Evolutionary conservation across 37 sponge, comb jelly and placozoan species (phyloP).

Genomic region (Diacarnus erythraeanus): DNA sequence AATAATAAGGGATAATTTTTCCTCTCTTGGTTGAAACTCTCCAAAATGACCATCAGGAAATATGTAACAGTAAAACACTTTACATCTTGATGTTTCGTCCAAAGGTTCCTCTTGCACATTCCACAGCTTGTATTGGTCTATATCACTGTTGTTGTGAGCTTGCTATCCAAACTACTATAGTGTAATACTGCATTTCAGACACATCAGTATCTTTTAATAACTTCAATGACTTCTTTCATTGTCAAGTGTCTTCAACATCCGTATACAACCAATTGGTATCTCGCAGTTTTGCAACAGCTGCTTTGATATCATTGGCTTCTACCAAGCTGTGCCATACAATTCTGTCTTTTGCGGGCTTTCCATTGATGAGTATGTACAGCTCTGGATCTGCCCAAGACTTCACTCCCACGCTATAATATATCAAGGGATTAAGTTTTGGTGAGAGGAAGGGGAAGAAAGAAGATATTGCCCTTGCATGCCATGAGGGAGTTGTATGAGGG

Average conservation of each 20-base stretch:
- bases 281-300: not conserved
- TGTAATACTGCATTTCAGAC: constrained; percentile 51
- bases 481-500: constrained; percentile 46
- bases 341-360: not conserved
- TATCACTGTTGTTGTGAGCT: constrained; percentile 34
- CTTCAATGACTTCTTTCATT: constrained; percentile 45
- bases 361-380: not conserved
- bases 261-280: constrained; percentile 40
- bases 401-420: constrained; percentile 32
- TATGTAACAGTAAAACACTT: constrained; percentile 57
- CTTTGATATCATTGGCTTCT: not conserved
- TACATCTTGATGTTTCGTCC: constrained; percentile 32
- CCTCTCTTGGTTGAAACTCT: constrained; percentile 28
- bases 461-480: constrained; percentile 45
- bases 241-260: no score
- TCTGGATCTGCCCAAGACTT: not conserved
- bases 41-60: constrained; percentile 61
- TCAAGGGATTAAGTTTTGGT: no score
- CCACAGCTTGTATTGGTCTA: constrained; percentile 67
- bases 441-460: constrained; percentile 52
- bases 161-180: constrained; percentile 36
- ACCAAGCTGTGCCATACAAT: not conserved
- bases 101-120: constrained; percentile 27
- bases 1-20: constrained; percentile 11
- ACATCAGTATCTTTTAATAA: constrained; percentile 32